Base-by-base conservation (phyloP, 2,888 invertebrate genomes). In the Parasteatoda lunata region DNA sequence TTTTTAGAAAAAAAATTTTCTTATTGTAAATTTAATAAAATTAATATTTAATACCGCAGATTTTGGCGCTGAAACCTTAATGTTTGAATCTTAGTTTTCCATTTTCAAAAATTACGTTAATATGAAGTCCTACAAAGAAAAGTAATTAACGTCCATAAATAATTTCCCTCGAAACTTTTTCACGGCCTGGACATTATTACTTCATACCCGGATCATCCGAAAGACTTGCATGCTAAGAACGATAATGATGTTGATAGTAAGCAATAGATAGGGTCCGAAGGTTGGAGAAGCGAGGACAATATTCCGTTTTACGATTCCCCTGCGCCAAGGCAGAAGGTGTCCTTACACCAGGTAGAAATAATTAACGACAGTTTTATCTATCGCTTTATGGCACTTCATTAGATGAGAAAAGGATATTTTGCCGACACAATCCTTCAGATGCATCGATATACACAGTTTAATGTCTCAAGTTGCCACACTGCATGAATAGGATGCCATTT, bases 281-380 rank as follows among this genome's bases (percentile, higher is more conserved):
- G 59, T 59, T n/a, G 9, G 59, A 7, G 59, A 59, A 59, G 6
- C 13, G 59, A 6, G 59, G 59, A 59, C 59, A 59, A 59, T n/a
- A 30, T n/a, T 59, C 13, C n/a, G n/a, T n/a, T 59, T 59, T 59
- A 59, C n/a, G 59, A n/a, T 9, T n/a, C 59, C n/a, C n/a, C n/a
- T 59, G 59, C 59, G 59, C 59, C n/a, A 59, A n/a, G 11, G n/a
- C 11, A 59, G 59, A n/a, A 59, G 11, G 59, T 59, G 59, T 59
- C 59, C 59, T 59, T n/a, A 59, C 30, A 59, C 59, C 59, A 59
- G 59, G 59, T 59, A 59, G n/a, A 59, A 59, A 59, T 59, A 59
- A 59, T 59, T 59, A 59, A 59, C 59, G 59, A n/a, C 59, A 59
- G 59, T 59, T 59, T 59, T 59, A 59, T 59, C 59, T 59, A 59